Evolutionary conservation across 1,140 invertebrate genomes (phyloP).

Genomic region (Phortica variegata): DNA sequence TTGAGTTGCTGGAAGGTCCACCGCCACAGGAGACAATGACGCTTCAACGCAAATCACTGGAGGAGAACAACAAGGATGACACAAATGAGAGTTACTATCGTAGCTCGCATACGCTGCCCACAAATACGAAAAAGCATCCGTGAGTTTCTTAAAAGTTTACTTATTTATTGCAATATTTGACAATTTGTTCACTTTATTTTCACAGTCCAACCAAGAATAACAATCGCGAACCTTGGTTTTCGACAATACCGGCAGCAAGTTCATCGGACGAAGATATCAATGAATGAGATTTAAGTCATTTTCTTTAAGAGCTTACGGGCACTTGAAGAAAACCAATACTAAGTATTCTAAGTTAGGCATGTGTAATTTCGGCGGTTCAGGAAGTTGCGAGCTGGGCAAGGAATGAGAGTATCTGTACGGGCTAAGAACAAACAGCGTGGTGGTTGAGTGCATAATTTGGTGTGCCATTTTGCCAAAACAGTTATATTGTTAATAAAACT

Average conservation of each 20-base stretch:
- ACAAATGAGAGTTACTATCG: slow-evolving; percentile 64
- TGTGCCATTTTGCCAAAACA: no score
- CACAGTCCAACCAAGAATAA: slow-evolving; percentile 59
- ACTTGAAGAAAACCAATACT: slow-evolving; percentile 9
- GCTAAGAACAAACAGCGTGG: slow-evolving; percentile 2
- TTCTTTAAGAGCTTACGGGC: slow-evolving; percentile 47
- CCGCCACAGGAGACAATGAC: slow-evolving; percentile 72
- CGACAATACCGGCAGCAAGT: slow-evolving; percentile 64
- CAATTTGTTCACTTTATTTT: slow-evolving; percentile 4
- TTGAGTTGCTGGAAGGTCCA: slow-evolving; percentile 60
- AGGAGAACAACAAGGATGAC: slow-evolving; percentile 52
- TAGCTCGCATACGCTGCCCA: slow-evolving; percentile 69
- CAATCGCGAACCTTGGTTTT: slow-evolving; percentile 67
- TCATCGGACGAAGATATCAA: slow-evolving; percentile 58
- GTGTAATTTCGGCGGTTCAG: not conserved
- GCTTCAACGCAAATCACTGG: slow-evolving; percentile 63
- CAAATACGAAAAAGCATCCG: slow-evolving; percentile 66
- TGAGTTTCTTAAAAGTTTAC: no score
- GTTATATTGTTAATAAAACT: slow-evolving; percentile 3
- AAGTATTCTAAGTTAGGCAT: slow-evolving; percentile 5
- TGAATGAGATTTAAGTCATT: slow-evolving; percentile 58
- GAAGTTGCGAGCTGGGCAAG: slow-evolving; percentile 44
- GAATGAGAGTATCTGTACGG: slow-evolving; percentile 39
- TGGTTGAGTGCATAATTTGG: no score
- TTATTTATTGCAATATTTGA: not conserved